Evolutionary conservation across 2,797 vertebrate genomes (phyloP).

Genomic region (Gymnothorax javanicus): DNA sequence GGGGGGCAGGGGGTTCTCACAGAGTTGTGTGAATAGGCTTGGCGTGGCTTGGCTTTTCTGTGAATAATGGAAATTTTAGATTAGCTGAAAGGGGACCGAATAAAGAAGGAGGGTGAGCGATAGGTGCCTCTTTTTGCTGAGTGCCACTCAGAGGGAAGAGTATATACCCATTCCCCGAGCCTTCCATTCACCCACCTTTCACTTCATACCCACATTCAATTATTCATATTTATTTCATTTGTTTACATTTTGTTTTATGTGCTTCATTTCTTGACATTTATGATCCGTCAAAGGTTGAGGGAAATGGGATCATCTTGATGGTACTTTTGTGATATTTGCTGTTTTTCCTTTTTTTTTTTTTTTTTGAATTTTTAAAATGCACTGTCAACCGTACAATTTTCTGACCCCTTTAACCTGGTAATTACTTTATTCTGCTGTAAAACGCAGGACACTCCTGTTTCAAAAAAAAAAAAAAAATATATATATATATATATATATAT

Average conservation of each 20-base stretch:
- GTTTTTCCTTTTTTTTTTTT: too few relatives aligned
- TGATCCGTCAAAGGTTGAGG: not conserved
- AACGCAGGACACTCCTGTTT: too few relatives aligned
- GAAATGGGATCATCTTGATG: not conserved
- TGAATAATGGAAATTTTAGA: slow-evolving; percentile 79
- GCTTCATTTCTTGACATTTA: too few relatives aligned
- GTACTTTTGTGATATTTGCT: too few relatives aligned
- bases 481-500: too few relatives aligned
- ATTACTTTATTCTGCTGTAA: too few relatives aligned
- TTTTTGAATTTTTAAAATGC: not conserved
- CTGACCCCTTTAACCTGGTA: too few relatives aligned
- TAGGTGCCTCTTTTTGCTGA: slow-evolving; percentile 59
- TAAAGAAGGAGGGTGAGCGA: slow-evolving; percentile 64
- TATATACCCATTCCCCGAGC: slow-evolving; percentile 52
- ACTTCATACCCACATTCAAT: too few relatives aligned
- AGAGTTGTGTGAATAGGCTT: slow-evolving; percentile 65
- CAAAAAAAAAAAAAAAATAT: too few relatives aligned
- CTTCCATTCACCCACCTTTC: slow-evolving; percentile 13
- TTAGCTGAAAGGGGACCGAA: slow-evolving; percentile 67
- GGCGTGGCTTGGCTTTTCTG: slow-evolving; percentile 63
- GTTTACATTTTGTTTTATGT: too few relatives aligned
- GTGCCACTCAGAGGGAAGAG: slow-evolving; percentile 55
- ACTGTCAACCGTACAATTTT: not conserved
- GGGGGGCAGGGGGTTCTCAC: slow-evolving; percentile 60
- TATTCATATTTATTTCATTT: too few relatives aligned